Evolutionary conservation across 2,888 invertebrate genomes (phyloP).

Genomic region (Tricholauxania praeusta): DNA sequence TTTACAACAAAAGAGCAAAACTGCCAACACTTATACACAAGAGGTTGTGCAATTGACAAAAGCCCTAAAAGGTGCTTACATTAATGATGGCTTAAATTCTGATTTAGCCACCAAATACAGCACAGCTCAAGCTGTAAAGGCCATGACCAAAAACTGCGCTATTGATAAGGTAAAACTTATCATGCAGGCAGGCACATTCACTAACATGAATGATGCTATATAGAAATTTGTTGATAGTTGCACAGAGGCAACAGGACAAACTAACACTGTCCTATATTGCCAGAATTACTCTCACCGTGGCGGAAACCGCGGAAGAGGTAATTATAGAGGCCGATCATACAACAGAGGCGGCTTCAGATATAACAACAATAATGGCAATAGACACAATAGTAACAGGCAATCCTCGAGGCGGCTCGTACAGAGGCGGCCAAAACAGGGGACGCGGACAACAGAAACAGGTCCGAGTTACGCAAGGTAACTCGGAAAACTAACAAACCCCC

Average conservation of each 20-base stretch:
- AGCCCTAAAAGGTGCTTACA: too few species aligned
- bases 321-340: too few species aligned
- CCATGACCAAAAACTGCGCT: too few species aligned
- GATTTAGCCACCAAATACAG: too few species aligned
- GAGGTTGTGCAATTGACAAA: conserved; percentile 35
- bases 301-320: not conserved
- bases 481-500: not conserved
- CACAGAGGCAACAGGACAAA: conserved; percentile 17
- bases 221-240: not conserved
- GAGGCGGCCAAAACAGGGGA: not conserved
- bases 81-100: too few species aligned
- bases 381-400: not conserved
- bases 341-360: too few species aligned
- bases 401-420: not conserved
- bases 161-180: too few species aligned
- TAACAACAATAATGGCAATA: too few species aligned
- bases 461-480: not conserved
- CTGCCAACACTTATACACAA: conserved; percentile 19
- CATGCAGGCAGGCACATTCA: too few species aligned
- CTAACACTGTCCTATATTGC: not conserved
- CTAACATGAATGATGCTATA: too few species aligned
- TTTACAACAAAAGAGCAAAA: conserved; percentile 4
- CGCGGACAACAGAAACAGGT: not conserved
- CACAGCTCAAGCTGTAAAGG: too few species aligned
- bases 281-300: not conserved